phyloP scores from a whole-genome alignment of 2,888 invertebrate genomes.

The Smittia aterrima region DNA sequence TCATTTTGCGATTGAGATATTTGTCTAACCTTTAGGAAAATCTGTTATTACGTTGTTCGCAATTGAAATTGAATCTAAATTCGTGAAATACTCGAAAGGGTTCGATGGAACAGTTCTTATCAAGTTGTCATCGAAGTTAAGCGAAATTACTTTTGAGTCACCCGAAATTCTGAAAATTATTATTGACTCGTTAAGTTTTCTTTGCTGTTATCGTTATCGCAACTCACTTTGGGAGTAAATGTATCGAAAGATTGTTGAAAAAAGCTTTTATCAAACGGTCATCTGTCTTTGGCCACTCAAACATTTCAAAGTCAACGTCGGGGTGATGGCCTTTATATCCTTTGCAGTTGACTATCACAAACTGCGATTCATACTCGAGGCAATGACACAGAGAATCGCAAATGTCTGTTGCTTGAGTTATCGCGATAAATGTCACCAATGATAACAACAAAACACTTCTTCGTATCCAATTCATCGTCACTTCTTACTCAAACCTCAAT shows the following conservation, averaged over 20 bases:
- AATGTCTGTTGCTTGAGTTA: background rate
- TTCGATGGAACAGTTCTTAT: constrained; percentile 2
- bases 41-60: constrained; percentile 40
- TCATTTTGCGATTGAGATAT: constrained; percentile 18
- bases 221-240: constrained; percentile 29
- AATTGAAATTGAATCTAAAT: constrained; percentile 38
- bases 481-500: background rate
- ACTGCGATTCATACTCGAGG: background rate
- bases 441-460: background rate
- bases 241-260: constrained; percentile 1
- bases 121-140: constrained; percentile 34
- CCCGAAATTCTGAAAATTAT: constrained; percentile 33
- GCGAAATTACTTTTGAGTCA: constrained; percentile 10
- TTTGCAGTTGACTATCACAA: constrained; percentile 14
- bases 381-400: constrained; percentile 19
- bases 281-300: constrained; percentile 26
- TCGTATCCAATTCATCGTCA: background rate
- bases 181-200: background rate
- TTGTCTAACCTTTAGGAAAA: constrained; percentile 39
- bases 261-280: background rate
- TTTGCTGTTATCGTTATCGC: background rate
- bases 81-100: constrained; percentile 39
- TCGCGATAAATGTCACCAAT: background rate
- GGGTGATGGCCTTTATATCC: background rate
- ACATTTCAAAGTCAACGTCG: constrained; percentile 15